Evolutionary conservation across 2,113 vertebrate species (phyloP).

Genomic region (Hemiscyllium ocellatum): DNA sequence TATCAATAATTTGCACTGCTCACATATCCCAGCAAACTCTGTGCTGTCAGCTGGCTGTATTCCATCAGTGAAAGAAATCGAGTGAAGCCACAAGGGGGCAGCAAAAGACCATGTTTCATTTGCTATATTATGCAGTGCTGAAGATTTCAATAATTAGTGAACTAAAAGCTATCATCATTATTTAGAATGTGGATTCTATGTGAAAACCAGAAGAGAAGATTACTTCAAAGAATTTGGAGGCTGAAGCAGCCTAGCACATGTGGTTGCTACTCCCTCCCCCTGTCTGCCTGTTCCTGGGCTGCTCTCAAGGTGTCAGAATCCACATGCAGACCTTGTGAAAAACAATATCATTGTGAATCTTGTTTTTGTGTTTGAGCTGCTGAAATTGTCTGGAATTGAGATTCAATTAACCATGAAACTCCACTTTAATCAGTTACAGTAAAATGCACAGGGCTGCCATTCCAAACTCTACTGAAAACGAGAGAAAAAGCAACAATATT

Average conservation of each 20-base stretch:
- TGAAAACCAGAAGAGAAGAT: neutral
- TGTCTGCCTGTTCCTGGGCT: neutral
- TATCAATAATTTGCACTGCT: neutral
- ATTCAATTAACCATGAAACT: neutral
- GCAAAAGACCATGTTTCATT: neutral
- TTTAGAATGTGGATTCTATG: neutral
- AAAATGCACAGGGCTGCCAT: neutral
- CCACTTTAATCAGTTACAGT: neutral
- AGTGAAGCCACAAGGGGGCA: slow-evolving; percentile 23
- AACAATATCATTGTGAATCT: neutral
- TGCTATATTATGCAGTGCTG: neutral
- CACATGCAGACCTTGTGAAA: neutral
- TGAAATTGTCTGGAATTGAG: neutral
- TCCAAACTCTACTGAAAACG: neutral
- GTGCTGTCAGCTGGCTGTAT: neutral
- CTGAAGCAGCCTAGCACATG: neutral
- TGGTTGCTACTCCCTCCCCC: neutral
- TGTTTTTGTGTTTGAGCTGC: neutral
- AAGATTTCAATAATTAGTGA: neutral
- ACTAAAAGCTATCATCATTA: neutral
- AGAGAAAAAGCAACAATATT: no score
- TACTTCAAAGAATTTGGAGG: neutral
- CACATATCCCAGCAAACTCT: neutral
- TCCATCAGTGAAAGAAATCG: neutral
- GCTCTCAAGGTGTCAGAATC: neutral